A percentile compares a stretch with the other conserved stretches of the same genome.
Evolutionary conservation across 2,888 invertebrate species (phyloP).

Genomic region (Altica lythri): DNA sequence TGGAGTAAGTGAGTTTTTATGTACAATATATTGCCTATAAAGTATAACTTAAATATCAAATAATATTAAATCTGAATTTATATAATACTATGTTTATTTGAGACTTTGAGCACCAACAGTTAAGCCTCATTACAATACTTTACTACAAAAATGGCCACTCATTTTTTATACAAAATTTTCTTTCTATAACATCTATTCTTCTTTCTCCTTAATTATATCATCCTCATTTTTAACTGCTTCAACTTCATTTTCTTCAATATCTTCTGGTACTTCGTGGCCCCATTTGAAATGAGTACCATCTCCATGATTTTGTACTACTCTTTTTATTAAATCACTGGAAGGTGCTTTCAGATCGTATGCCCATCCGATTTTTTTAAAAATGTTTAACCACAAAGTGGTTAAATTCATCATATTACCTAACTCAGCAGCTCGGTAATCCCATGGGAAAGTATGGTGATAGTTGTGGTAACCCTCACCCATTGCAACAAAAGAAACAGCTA

Average conservation of each 20-base stretch:
- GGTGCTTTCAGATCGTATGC: conserved; percentile 77
- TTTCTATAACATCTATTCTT: background rate
- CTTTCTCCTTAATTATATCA: background rate
- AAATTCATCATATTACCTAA: conserved; percentile 69
- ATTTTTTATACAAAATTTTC: background rate
- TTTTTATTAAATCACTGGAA: conserved; percentile 60
- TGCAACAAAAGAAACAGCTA: conserved; percentile 71
- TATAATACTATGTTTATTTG: no score
- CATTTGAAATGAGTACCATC: conserved; percentile 45
- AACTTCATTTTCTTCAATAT: background rate
- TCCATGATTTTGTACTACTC: conserved; percentile 63
- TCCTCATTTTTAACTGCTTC: background rate
- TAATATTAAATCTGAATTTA: no score
- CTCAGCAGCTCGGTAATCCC: conserved; percentile 92
- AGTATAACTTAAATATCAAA: no score
- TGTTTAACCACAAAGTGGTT: conserved; percentile 72
- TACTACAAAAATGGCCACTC: no score
- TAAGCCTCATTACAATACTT: no score
- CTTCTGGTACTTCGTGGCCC: conserved; percentile 22
- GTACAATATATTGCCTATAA: no score
- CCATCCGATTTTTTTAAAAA: conserved; percentile 72
- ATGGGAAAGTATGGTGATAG: conserved; percentile 92
- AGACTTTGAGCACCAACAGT: no score
- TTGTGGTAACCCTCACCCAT: conserved; percentile 93
- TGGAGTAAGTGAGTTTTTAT: no score